Evolutionary conservation across 2,113 vertebrate genomes (phyloP), one percentile per base, ranked within the genome.

Genomic region (Boulengeromyrus knoepffleri): DNA sequence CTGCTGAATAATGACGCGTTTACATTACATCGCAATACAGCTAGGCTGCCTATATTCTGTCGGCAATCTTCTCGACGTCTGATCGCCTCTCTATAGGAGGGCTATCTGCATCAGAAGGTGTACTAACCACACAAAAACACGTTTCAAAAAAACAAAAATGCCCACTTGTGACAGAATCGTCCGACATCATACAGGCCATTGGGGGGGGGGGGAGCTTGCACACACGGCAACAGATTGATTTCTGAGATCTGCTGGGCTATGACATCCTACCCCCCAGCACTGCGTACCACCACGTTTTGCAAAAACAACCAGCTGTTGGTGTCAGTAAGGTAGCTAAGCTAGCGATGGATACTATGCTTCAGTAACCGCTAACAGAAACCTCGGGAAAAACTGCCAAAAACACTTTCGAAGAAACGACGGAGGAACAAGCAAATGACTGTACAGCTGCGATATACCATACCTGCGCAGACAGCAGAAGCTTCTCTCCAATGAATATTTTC

Each of bases 251-350:
- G 8, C 83, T 24, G 17, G 42, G 15, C 42, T 24, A n/a, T 85
- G 83, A 47, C 83, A 45, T 46, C 83, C 83, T n/a, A 45, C 83
- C 42, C 31, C 80, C 80, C 42, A 2, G 5, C 8, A 5, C 39
- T 3, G 17, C 15, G 2, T 49, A 53, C 58, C 66, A 74, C 19
- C 47, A 24, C 77, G 49, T 88, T 87, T 88, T 52, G 87, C 70
- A 62, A 90, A 90, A 62, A 88, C 50, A 88, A 66, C 80, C 90
- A 90, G 90, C 90, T 88, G 90, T 62, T 70, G 21, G 52, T 84
- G 90, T 88, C 90, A 88, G 52, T 90, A 88, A 87, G 84, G 15
- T 80, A 85, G 42, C 74, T 62, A 85, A 89, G 53, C 39, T 9
- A 36, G 58, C 89, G 19, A 80, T 39, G 74, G 52, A 80, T 58